Percentiles rank a stretch among this genome's conserved stretches.
Evolutionary conservation across 2,113 vertebrate species (phyloP).

Genomic region (Pelmatolapia mariae): DNA sequence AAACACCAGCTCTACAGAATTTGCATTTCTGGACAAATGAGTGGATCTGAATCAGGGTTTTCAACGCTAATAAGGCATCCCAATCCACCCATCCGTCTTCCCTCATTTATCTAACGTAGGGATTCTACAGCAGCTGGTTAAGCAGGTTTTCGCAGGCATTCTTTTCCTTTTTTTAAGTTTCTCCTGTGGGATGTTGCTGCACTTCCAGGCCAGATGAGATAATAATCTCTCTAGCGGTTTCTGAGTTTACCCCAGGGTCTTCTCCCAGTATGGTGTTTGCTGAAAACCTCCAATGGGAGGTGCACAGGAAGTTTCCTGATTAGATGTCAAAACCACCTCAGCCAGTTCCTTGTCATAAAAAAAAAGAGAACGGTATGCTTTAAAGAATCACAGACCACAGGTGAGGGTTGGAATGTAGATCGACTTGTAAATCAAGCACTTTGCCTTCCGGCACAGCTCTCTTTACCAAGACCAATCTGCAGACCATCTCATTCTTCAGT

Average conservation of each 20-base stretch:
- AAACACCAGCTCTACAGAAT: not conserved
- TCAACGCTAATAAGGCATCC: not conserved
- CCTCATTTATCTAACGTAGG: not conserved
- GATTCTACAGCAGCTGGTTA: not conserved
- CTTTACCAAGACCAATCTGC: not conserved
- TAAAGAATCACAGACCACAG: not conserved
- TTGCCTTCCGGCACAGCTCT: not conserved
- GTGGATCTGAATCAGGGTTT: not conserved
- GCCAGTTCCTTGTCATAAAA: not conserved
- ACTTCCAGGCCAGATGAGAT: not conserved
- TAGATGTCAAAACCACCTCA: not conserved
- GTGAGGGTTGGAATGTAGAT: not conserved
- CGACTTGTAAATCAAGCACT: not conserved
- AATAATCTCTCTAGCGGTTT: not conserved
- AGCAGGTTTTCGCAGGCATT: not conserved
- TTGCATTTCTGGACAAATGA: not conserved
- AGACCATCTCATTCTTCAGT: not conserved
- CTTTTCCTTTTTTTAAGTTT: not conserved
- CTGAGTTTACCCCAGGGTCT: not conserved
- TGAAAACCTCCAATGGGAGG: not conserved
- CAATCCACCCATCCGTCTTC: not conserved
- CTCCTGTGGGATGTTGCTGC: not conserved
- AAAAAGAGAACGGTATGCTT: not conserved
- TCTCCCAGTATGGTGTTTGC: not conserved
- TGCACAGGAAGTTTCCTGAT: not conserved